Evolutionary conservation across 2,797 vertebrate species (phyloP).

Genomic region (Smutsia gigantea): DNA sequence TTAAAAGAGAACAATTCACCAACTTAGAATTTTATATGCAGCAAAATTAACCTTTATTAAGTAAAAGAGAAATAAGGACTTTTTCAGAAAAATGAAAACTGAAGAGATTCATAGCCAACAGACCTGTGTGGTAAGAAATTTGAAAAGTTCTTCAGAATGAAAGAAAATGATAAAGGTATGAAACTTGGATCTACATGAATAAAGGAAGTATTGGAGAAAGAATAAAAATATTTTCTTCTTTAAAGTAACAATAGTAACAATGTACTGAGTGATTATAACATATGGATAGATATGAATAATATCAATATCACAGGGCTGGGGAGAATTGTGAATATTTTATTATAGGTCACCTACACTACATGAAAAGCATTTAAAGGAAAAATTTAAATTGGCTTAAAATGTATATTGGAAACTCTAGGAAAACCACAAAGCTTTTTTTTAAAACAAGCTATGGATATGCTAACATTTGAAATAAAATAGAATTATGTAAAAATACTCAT

Average conservation of each 20-base stretch:
- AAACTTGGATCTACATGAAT: background rate
- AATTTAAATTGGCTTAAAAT: background rate
- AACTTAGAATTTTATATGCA: background rate
- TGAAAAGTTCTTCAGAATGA: background rate
- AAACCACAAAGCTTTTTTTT: background rate
- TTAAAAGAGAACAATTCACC: background rate
- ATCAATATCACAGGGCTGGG: background rate
- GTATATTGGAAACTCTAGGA: background rate
- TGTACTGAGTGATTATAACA: background rate
- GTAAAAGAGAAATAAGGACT: background rate
- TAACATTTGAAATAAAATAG: background rate
- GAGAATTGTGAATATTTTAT: background rate
- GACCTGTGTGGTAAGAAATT: background rate
- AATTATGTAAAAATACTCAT: background rate
- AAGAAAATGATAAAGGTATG: background rate
- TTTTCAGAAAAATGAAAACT: background rate
- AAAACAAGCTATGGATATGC: background rate
- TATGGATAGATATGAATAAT: background rate
- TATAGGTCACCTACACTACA: background rate
- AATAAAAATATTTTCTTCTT: background rate
- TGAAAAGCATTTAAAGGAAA: background rate
- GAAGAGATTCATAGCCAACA: background rate
- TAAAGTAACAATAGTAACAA: background rate
- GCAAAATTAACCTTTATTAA: background rate
- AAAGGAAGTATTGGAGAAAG: background rate